phyloP scores from a whole-genome alignment of 2,113 vertebrate species.

The Polypterus bichir region DNA sequence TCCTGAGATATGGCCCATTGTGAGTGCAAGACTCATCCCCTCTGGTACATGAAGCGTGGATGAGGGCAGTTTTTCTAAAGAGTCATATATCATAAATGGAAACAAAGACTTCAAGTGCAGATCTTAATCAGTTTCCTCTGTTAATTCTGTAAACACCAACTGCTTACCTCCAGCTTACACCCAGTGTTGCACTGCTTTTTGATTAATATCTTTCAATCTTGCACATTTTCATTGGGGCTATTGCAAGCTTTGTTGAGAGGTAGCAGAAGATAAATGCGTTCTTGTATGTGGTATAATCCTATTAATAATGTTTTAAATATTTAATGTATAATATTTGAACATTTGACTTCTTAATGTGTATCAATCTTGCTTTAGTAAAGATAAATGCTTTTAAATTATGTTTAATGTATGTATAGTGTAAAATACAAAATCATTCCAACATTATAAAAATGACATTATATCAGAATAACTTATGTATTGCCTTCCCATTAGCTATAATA shows the following conservation, averaged over 20 bases:
- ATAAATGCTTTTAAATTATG: background rate
- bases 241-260: background rate
- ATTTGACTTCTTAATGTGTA: background rate
- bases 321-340: background rate
- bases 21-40: conserved; percentile 41
- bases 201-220: no score
- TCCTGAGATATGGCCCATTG: conserved; percentile 70
- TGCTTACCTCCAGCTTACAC: no score
- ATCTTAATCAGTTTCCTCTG: conserved; percentile 59
- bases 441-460: background rate
- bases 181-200: no score
- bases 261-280: background rate
- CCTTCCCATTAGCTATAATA: no score
- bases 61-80: conserved; percentile 42
- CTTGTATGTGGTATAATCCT: background rate
- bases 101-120: conserved; percentile 52
- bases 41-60: conserved; percentile 38
- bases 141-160: conserved; percentile 15
- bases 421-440: background rate
- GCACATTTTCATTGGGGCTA: no score
- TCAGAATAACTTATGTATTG: no score
- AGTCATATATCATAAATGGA: conserved; percentile 57
- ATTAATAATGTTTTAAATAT: background rate
- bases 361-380: background rate
- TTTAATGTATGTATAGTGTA: background rate